phyloP scores from a whole-genome alignment of 2,113 vertebrate species.

The Gobius niger region DNA sequence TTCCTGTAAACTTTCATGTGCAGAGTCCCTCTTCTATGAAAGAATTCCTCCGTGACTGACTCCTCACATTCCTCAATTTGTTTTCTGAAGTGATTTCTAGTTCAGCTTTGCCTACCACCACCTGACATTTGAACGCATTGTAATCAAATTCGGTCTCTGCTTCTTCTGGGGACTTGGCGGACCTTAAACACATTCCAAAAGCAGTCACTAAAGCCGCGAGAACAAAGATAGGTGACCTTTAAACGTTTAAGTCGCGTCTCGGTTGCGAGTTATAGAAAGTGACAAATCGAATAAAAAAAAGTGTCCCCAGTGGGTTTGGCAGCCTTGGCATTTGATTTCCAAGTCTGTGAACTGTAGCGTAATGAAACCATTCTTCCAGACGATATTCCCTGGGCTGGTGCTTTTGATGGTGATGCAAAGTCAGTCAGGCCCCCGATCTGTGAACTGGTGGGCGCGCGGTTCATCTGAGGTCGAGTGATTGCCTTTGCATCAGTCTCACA shows the following conservation, averaged over 20 bases:
- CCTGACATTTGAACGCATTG: not conserved
- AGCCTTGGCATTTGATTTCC: conserved; percentile 6
- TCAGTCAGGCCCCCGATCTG: not conserved
- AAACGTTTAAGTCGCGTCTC: not conserved
- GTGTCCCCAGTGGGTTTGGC: not conserved
- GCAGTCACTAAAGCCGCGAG: not conserved
- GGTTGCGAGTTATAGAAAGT: not conserved
- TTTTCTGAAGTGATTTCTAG: not conserved
- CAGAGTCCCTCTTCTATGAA: not conserved
- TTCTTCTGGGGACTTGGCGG: not conserved
- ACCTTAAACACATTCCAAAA: not conserved
- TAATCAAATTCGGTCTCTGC: not conserved
- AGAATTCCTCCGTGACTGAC: not conserved
- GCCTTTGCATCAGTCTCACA: not conserved
- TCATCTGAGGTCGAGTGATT: not conserved
- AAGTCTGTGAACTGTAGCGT: not conserved
- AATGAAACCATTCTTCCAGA: conserved; percentile 6
- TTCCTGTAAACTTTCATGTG: not conserved
- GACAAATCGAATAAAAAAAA: not conserved
- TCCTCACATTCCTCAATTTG: not conserved
- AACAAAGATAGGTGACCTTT: conserved; percentile 9
- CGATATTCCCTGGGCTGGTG: conserved; percentile 4
- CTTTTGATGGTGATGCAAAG: conserved; percentile 8
- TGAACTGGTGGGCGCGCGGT: not conserved
- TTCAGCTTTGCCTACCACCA: not conserved